Percentiles rank a stretch among this genome's conserved stretches.
Conservation (phyloP, 2,888 invertebrate genomes). For the Platerodrilus igneus region DNA sequence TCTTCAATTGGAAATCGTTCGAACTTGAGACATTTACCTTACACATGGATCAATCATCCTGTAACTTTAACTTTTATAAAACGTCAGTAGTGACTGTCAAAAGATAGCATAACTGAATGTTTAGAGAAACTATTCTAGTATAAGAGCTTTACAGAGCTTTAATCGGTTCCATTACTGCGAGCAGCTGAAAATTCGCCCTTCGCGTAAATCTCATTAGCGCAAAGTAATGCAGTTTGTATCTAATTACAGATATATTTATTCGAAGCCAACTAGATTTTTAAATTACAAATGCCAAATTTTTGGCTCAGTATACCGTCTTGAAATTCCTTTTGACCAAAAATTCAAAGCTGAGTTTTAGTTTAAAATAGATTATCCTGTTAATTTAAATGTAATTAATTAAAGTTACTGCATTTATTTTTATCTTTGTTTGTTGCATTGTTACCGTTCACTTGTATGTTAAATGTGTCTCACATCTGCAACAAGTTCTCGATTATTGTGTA, state of each 20-base stretch:
- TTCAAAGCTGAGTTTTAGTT: conserved; percentile 37
- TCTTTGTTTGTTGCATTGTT: conserved; percentile 18
- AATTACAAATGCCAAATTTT: conserved; percentile 49
- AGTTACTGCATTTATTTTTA: conserved; percentile 11
- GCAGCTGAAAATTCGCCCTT: conserved; percentile 14
- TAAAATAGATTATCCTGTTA: conserved; percentile 38
- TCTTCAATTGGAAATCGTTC: no score
- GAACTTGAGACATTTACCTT: no score
- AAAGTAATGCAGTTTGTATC: conserved; percentile 19
- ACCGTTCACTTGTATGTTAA: conserved; percentile 7
- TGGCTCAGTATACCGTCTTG: conserved; percentile 39
- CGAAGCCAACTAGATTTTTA: conserved; percentile 37
- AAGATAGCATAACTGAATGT: no score
- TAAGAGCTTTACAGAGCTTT: no score
- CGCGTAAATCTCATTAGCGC: conserved; percentile 19
- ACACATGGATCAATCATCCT: no score
- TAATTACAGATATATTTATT: conserved; percentile 28
- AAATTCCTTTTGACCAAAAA: conserved; percentile 45
- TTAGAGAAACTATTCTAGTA: no score
- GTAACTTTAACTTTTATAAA: no score
- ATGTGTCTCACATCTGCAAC: conserved; percentile 6
- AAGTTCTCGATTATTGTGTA: conserved; percentile 18
- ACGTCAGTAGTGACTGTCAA: no score
- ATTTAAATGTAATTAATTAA: conserved; percentile 25
- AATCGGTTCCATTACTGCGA: conserved; percentile 9